Base-by-base conservation (phyloP, 2,113 vertebrate species). In the Hippocampus guttulatus region DNA sequence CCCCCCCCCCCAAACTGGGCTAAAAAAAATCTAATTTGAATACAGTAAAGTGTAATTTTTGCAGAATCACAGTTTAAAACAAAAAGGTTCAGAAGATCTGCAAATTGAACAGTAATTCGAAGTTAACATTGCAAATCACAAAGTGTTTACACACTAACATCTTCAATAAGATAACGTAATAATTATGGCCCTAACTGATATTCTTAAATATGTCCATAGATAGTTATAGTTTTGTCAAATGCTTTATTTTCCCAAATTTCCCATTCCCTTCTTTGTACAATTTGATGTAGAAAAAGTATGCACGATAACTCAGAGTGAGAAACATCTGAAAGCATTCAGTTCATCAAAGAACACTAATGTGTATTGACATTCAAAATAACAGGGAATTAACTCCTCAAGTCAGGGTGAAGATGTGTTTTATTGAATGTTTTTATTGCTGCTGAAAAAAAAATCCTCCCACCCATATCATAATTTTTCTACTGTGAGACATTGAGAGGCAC, bases 371-470 rank as follows among this genome's bases (percentile, higher is more conserved):
- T 14, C 33, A 67, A 69, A 76, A 16, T 3, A 63, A 76, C 67
- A 47, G 2, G 25, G 10, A 68, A 67, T 67, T 9, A 25, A 33
- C 43, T 72, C 62, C 63, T 73, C 16, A 60, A 65, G 21, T 20
- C 21, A 14, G 49, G 18, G 60, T 49, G 71, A 23, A 51, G 64
- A 71, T n/a, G 43, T 40, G 38, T 69, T 67, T 66, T 33, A 40
- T 21, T 33, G 27, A 47, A 69, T 67, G 55, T 80, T 73, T 72
- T 75, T 38, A 38, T 38, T 38, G 67, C 49, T 33, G 20, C 23
- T 21, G 73, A 51, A 45, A 68, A 69, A 70, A 68, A 64, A 69
- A 55, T 57, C 63, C 33, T 51, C 58, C 63, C 27, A 18, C 30
- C 55, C 55, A 45, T 51, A 45, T 1, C 16, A 27, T 2, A 49